Evolutionary conservation across 1,140 invertebrate genomes (phyloP).

Genomic region (Dysdera silvatica): DNA sequence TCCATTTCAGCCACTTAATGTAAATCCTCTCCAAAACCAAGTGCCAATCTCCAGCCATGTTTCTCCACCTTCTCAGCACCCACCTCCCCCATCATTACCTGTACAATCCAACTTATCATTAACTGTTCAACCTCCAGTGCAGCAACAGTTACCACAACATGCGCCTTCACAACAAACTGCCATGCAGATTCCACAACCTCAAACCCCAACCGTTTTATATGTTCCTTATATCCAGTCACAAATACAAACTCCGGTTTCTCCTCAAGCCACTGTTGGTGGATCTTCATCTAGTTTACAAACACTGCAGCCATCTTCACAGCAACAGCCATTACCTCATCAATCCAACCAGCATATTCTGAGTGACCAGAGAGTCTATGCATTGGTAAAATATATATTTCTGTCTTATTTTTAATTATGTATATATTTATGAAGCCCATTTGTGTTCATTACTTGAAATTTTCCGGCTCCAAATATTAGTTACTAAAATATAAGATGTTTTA

Average conservation of each 20-base stretch:
- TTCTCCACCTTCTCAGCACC: constrained; percentile 18
- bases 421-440: too few relatives aligned
- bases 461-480: too few relatives aligned
- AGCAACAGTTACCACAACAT: constrained; percentile 9
- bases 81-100: constrained; percentile 5
- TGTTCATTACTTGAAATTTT: too few relatives aligned
- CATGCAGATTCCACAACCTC: constrained; percentile 10
- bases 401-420: too few relatives aligned
- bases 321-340: too few relatives aligned
- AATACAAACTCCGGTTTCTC: constrained; percentile 12
- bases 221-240: constrained; percentile 24
- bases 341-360: too few relatives aligned
- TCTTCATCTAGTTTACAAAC: too few relatives aligned
- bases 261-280: constrained; percentile 8
- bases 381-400: too few relatives aligned
- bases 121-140: constrained; percentile 4
- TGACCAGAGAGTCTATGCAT: too few relatives aligned
- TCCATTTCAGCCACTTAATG: constrained; percentile 34
- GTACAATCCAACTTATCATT: background rate
- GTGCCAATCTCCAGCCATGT: constrained; percentile 19
- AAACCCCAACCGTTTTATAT: constrained; percentile 16
- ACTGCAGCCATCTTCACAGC: too few relatives aligned
- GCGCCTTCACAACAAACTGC: constrained; percentile 12
- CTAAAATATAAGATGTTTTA: too few relatives aligned
- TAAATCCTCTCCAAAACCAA: constrained; percentile 14